phyloP scores from a whole-genome alignment of 2,888 invertebrate genomes.

The Antitype chi region DNA sequence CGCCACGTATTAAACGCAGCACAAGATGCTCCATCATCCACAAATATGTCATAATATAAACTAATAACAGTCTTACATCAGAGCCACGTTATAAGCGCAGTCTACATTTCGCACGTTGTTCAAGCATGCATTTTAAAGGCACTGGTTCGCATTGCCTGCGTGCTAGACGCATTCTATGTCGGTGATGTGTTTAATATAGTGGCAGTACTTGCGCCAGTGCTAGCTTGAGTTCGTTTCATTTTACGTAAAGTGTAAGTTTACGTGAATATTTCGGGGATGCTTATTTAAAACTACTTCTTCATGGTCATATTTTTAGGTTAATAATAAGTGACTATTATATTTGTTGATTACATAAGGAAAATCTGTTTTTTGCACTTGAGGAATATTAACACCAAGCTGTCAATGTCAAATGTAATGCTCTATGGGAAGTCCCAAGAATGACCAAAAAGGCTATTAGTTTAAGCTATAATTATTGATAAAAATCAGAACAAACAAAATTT shows the following conservation, averaged over 20 bases:
- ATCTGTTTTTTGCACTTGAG: neutral
- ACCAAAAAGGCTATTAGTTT: neutral
- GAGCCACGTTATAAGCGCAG: constrained; percentile 46
- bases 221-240: neutral
- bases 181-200: constrained; percentile 51
- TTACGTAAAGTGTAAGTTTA: neutral
- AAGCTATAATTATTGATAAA: neutral
- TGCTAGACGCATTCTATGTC: constrained; percentile 68
- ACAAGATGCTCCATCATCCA: constrained; percentile 16
- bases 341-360: neutral
- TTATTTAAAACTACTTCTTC: neutral
- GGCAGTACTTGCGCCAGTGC: constrained; percentile 49
- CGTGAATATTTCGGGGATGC: neutral
- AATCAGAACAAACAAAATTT: neutral
- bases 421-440: neutral
- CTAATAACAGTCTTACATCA: constrained; percentile 56
- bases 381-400: neutral
- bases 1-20: constrained; percentile 5
- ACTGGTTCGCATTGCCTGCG: constrained; percentile 60
- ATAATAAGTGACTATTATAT: neutral
- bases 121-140: constrained; percentile 62
- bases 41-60: constrained; percentile 40
- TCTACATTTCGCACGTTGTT: constrained; percentile 70
- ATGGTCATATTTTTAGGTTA: neutral
- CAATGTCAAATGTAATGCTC: neutral